Percentiles rank a stretch among this genome's conserved stretches.
Conservation (phyloP, 2,888 invertebrate species). For the Drosophila conformis region DNA sequence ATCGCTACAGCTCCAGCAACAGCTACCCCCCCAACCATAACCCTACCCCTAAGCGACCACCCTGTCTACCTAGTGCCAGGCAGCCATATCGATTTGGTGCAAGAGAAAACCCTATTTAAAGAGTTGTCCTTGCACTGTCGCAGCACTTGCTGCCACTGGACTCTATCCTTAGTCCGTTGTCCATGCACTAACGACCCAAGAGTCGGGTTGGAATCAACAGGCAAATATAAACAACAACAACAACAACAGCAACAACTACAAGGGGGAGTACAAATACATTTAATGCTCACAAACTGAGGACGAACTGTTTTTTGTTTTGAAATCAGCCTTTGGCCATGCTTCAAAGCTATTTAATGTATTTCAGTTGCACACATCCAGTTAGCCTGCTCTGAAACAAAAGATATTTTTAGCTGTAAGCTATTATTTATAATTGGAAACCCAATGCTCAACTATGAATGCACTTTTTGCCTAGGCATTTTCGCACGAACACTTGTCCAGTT, state of each 20-base stretch:
- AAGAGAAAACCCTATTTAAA: background rate
- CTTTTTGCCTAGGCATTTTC: background rate
- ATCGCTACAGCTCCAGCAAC: background rate
- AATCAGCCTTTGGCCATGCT: background rate
- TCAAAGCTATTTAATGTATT: background rate
- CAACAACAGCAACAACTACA: background rate
- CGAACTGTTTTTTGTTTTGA: background rate
- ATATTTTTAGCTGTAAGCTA: background rate
- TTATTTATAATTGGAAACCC: background rate
- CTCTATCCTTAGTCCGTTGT: background rate
- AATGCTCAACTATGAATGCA: background rate
- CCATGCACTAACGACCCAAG: background rate
- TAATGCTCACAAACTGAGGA: background rate
- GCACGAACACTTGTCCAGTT: background rate
- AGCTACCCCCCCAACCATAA: background rate
- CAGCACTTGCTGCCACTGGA: background rate
- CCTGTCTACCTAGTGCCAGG: background rate
- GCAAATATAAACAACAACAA: background rate
- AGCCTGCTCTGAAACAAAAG: background rate
- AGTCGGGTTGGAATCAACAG: background rate
- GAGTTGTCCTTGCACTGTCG: background rate
- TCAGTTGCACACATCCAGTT: background rate
- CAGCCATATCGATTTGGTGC: background rate
- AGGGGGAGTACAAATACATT: background rate
- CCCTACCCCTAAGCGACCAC: background rate